phyloP scores from a whole-genome alignment of 2,888 invertebrate genomes.

The Acleris holmiana region DNA sequence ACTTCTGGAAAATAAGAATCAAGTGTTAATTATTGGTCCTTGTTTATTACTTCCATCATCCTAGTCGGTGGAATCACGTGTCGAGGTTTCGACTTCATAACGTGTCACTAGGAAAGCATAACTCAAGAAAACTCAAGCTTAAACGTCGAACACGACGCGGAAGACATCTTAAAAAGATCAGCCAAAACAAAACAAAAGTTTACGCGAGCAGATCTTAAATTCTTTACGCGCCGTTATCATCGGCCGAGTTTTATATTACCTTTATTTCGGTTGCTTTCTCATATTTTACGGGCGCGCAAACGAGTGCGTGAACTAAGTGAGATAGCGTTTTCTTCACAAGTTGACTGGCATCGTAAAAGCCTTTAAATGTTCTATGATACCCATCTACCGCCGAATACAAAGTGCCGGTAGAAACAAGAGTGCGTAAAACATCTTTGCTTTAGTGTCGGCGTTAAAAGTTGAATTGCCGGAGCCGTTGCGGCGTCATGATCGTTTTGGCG shows the following conservation, averaged over 20 bases:
- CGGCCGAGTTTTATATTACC: constrained; percentile 52
- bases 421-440: constrained; percentile 31
- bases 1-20: too few species aligned
- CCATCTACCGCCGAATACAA: constrained; percentile 47
- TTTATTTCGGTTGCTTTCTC: constrained; percentile 57
- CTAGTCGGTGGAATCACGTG: too few species aligned
- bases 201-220: constrained; percentile 50
- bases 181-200: constrained; percentile 54
- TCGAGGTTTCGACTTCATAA: too few species aligned
- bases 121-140: too few species aligned
- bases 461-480: neutral
- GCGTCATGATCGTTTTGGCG: constrained; percentile 1
- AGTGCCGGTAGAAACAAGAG: constrained; percentile 34
- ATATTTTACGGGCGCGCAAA: constrained; percentile 57
- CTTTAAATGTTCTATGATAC: constrained; percentile 51
- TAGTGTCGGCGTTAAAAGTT: constrained; percentile 31
- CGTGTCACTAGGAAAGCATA: too few species aligned
- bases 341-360: constrained; percentile 54
- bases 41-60: too few species aligned
- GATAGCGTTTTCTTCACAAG: constrained; percentile 48
- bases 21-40: too few species aligned
- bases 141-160: too few species aligned
- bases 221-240: constrained; percentile 57
- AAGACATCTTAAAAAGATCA: constrained; percentile 1
- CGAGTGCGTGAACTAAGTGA: constrained; percentile 56